Base-by-base conservation (phyloP, 2,113 vertebrate genomes). In the Zapornia atra region DNA sequence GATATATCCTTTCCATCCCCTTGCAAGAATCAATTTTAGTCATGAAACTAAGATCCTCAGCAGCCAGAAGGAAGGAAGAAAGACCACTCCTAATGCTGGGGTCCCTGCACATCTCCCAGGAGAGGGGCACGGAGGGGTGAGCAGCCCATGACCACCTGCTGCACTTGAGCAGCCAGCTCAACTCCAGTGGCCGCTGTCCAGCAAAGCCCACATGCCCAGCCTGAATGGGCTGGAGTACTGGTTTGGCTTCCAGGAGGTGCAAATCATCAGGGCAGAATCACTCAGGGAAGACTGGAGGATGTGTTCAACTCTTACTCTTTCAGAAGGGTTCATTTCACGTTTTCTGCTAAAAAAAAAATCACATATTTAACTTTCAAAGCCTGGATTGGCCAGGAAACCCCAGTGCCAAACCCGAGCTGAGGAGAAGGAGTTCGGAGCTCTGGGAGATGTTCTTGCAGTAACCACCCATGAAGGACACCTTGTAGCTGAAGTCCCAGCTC, bases 1-100 rank as follows among this genome's bases (percentile, higher is more conserved):
- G 86, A 86, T 81, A 54, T 31, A 80, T 75, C 91, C 92, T 54
- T 89, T 64, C 72, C 83, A 94, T 68, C 80, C 80, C 81, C 86
- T 81, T 56, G 24, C 38, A 89, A 75, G 80, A 86, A 86, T 73
- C 72, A 81, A 70, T 88, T 96, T 81, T 83, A 89, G 65, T 61
- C 5, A 3, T 18, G 46, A 73, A 80, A 84, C 73, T 36, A 59
- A 59, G 71, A 40, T 61, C 63, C 60, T 77, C 36, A 42, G 82
- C 59, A 77, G 38, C 60, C 36, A 84, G 44, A 76, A 88, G 17
- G 59, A 2, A 59, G 63, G 40, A 92, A 54, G 42, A 64, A 80
- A 48, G 42, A 63, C 0, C 42, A 16, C 38, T 33, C 36, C 28
- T 59, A 34, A 29, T 1, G 4, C 0, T 38, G 48, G 51, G 38